Conservation (phyloP, 2,888 invertebrate species). For the Melanargia galathea region DNA sequence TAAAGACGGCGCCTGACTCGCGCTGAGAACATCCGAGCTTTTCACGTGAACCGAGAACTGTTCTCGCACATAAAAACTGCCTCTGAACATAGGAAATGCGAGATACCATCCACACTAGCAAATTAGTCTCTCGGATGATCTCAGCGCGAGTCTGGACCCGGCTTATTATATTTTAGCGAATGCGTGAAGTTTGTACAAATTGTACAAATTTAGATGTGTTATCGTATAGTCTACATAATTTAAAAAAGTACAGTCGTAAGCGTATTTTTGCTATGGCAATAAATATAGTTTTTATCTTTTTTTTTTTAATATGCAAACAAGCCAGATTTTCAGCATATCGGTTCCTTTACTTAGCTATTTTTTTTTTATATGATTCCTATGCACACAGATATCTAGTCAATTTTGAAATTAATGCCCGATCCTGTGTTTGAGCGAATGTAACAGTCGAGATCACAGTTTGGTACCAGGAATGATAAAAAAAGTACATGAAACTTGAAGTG, state of each 20-base stretch:
- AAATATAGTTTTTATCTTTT: conserved; percentile 61
- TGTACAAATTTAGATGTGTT: conserved; percentile 76
- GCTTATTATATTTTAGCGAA: conserved; percentile 57
- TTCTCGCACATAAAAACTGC: not conserved
- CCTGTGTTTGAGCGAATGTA: conserved; percentile 63
- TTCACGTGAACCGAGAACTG: too few relatives aligned
- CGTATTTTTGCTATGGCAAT: conserved; percentile 72
- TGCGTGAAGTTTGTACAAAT: conserved; percentile 72
- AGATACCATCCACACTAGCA: not conserved
- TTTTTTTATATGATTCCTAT: conserved; percentile 78
- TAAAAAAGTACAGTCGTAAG: conserved; percentile 71
- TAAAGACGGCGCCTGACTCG: too few relatives aligned
- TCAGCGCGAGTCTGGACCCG: not conserved
- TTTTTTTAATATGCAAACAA: conserved; percentile 66
- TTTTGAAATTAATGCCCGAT: conserved; percentile 78
- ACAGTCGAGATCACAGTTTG: conserved; percentile 64
- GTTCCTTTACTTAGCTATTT: conserved; percentile 79
- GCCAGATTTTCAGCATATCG: conserved; percentile 77
- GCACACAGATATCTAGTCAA: conserved; percentile 82
- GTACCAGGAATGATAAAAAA: conserved; percentile 64
- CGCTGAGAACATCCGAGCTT: too few relatives aligned
- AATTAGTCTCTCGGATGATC: not conserved
- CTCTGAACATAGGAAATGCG: too few relatives aligned
- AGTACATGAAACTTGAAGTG: conserved; percentile 63
- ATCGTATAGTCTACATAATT: conserved; percentile 73